Evolutionary conservation across 2,888 invertebrate species (phyloP), one percentile per base, ranked within the genome.

Genomic region (Lasiommata megera): DNA sequence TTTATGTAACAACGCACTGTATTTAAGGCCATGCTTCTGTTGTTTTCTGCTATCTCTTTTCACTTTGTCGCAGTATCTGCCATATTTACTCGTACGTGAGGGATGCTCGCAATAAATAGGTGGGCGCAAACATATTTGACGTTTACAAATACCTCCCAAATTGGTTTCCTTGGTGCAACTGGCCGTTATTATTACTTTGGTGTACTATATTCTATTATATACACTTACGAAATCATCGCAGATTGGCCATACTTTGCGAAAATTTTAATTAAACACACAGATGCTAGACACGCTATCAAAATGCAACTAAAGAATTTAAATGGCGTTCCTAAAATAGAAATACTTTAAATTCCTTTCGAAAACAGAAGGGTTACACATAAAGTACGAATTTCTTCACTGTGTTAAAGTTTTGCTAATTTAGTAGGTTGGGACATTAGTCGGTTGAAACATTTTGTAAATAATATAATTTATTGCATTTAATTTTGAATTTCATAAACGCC

Each of bases 21-120:
- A 70, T 75, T 84, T 84, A 84, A 83, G 85, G 79, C 78, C 71
- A 73, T 76, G 73, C 47, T 67, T 65, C 66, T 68, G 69, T 65
- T 75, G 69, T 73, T 79, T 82, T 80, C 76, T 76, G 80, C 82
- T 89, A 87, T 89, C 87, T 88, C 87, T 88, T 88, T 87, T 87
- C 88, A 87, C 82, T 85, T 86, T 88, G 88, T 88, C 88, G 82
- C 82, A 81, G 82, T 87, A 85, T 88, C 88, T 87, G 82, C 82
- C 82, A 88, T 88, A 90, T 88, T 88, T 89, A 88, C 87, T 83
- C 82, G 82, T 77, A 84, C 85, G 86, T 89, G 90, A 89, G 88
- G 88, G 89, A 90, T 87, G 88, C 84, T 82, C 71, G 84, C 79
- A 88, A 88, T 89, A 89, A 88, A 88, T 88, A 88, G 85, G 86